Percentiles rank a stretch among this genome's conserved stretches.
These are phyloP conservation scores for Barypeithes pellucidus DNA, from an alignment of 2,888 invertebrate species.

Conservation along the genomic window DNA sequence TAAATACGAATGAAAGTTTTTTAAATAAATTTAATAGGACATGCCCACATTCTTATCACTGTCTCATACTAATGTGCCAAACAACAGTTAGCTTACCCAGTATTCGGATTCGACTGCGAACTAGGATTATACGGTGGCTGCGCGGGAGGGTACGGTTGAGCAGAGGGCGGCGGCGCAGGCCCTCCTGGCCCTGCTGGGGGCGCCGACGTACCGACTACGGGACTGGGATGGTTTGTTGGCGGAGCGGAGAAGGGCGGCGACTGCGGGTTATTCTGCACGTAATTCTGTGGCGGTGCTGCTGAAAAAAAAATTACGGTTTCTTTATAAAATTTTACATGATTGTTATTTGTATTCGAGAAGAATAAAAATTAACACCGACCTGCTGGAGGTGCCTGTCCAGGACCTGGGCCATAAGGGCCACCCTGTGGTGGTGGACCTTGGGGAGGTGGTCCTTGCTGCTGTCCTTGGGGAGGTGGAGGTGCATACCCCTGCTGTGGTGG, in stretches of 20 bases:
- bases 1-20: too few relatives aligned
- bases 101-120: slow-evolving; percentile 62
- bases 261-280: slow-evolving; percentile 70
- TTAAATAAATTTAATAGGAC: too few relatives aligned
- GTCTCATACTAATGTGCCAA: too few relatives aligned
- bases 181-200: slow-evolving; percentile 60
- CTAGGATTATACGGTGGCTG: slow-evolving; percentile 72
- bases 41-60: too few relatives aligned
- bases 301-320: too few relatives aligned
- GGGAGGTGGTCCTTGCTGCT: slow-evolving; percentile 44
- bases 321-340: too few relatives aligned
- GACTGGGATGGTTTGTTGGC: slow-evolving; percentile 70
- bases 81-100: too few relatives aligned
- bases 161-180: slow-evolving; percentile 67
- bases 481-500: slow-evolving; percentile 71
- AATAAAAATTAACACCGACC: slow-evolving; percentile 55
- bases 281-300: slow-evolving; percentile 68
- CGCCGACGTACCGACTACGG: slow-evolving; percentile 73
- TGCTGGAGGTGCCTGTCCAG: slow-evolving; percentile 63
- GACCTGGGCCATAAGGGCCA: slow-evolving; percentile 65
- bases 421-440: slow-evolving; percentile 47
- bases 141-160: slow-evolving; percentile 73
- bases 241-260: slow-evolving; percentile 77
- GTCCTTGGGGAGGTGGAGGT: slow-evolving; percentile 71
- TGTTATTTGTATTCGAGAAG: background rate